These are phyloP conservation scores for Cephus spinipes DNA, from an alignment of 2,888 invertebrate species.

Conservation along the genomic window DNA sequence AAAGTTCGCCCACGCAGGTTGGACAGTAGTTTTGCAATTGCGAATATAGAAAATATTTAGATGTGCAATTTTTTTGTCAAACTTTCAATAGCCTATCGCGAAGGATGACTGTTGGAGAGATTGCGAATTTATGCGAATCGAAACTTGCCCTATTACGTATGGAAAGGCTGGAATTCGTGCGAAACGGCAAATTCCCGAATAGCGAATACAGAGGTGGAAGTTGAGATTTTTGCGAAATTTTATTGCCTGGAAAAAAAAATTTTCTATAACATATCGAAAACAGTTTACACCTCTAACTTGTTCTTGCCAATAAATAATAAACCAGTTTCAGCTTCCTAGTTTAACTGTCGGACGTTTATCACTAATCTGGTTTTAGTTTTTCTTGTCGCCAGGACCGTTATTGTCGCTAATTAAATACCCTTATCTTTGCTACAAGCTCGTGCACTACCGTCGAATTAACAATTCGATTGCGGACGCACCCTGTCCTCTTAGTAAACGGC, in stretches of 20 bases:
- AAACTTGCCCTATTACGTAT: conserved; percentile 32
- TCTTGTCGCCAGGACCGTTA: background rate
- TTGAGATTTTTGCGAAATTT: background rate
- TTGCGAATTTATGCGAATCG: conserved; percentile 46
- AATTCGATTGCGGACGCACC: background rate
- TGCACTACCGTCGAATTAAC: background rate
- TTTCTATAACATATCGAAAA: background rate
- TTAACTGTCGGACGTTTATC: background rate
- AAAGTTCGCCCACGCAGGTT: background rate
- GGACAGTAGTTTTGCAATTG: background rate
- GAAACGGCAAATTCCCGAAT: conserved; percentile 1
- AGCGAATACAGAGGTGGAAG: background rate
- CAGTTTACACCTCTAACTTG: background rate
- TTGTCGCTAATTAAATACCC: background rate
- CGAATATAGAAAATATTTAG: conserved; percentile 36
- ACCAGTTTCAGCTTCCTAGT: background rate
- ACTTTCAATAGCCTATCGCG: conserved; percentile 15
- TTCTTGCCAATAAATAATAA: background rate
- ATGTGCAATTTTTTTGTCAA: conserved; percentile 33
- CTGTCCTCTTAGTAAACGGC: background rate
- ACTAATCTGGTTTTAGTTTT: conserved; percentile 2
- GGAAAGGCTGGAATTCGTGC: background rate
- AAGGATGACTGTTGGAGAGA: conserved; percentile 31
- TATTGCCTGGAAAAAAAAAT: no score
- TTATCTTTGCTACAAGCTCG: background rate